Conservation (phyloP, 1,140 invertebrate species). For the Penaeus indicus region DNA sequence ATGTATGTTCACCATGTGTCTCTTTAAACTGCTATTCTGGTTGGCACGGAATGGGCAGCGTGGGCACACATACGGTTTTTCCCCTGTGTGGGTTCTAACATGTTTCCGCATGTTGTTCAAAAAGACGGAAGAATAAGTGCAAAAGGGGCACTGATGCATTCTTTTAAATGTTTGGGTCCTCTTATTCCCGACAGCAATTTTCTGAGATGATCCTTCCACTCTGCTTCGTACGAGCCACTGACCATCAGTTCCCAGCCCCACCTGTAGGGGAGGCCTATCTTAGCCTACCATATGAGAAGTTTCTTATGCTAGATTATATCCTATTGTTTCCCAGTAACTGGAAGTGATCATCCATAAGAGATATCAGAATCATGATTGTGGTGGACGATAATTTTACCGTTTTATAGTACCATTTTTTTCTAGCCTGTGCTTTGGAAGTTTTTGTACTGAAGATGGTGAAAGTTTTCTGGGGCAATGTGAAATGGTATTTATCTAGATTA, state of each 20-base stretch:
- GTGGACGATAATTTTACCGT: too few relatives aligned
- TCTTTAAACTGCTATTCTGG: slow-evolving; percentile 55
- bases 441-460: too few relatives aligned
- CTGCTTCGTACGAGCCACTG: slow-evolving; percentile 28
- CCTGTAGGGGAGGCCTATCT: slow-evolving; percentile 46
- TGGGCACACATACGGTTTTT: slow-evolving; percentile 38
- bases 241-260: slow-evolving; percentile 41
- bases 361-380: too few relatives aligned
- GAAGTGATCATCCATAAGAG: too few relatives aligned
- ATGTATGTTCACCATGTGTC: slow-evolving; percentile 48
- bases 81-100: slow-evolving; percentile 49
- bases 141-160: slow-evolving; percentile 47
- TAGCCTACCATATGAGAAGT: slow-evolving; percentile 38
- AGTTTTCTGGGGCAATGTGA: too few relatives aligned
- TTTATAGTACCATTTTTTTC: too few relatives aligned
- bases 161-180: slow-evolving; percentile 15
- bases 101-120: slow-evolving; percentile 47
- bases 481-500: too few relatives aligned
- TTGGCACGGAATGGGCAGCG: slow-evolving; percentile 40
- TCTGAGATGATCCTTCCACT: background rate
- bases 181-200: background rate
- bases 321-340: too few relatives aligned
- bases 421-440: too few relatives aligned
- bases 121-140: slow-evolving; percentile 32
- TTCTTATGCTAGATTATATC: background rate